Evolutionary conservation across 2,113 vertebrate genomes (phyloP), one percentile per base, ranked within the genome.

Genomic region (Rhagologus leucostigma): DNA sequence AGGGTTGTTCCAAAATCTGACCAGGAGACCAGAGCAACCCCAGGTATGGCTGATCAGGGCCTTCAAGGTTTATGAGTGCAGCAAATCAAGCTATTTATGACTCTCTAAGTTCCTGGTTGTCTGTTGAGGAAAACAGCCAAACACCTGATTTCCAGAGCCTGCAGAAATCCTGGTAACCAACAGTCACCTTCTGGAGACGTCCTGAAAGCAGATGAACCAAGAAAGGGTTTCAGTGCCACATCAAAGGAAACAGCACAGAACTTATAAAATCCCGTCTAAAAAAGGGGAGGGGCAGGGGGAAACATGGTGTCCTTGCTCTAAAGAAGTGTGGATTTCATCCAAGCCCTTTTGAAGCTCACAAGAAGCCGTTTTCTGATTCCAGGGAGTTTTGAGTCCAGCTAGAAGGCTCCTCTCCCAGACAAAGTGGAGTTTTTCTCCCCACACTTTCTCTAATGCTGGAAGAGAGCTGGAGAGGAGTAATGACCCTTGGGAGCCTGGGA

Each of bases 401-500:
- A 24, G 57, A 75, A 85, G 15, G 14, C 57, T 85, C 21, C 11
- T 56, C 15, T 87, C n/a, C 27, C 30, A 68, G 35, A 15, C 19
- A 13, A 59, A 57, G 15, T 27, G 39, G 13, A 81, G 19, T 63
- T 64, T 29, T 78, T 79, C 22, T 85, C 67, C 37, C 9, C 1
- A 2, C 37, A 7, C 4, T 57, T 55, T 60, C 46, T 64, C 41
- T 83, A 9, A 42, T 56, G 18, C 46, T 65, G 44, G 39, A 77
- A 77, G 59, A 27, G 63, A 75, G 20, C 67, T 86, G 76, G 22
- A 89, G 78, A 47, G 24, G 8, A 96, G 4, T 8, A 52, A n/a
- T 5, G 16, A 90, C 82, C 62, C 50, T 67, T 3, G 7, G 53
- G 83, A 93, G 79, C 92, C 90, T 95, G 90, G 92, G 95, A 96